Conservation (phyloP, 92 coral and sea anemone species). For the Porites rus region DNA sequence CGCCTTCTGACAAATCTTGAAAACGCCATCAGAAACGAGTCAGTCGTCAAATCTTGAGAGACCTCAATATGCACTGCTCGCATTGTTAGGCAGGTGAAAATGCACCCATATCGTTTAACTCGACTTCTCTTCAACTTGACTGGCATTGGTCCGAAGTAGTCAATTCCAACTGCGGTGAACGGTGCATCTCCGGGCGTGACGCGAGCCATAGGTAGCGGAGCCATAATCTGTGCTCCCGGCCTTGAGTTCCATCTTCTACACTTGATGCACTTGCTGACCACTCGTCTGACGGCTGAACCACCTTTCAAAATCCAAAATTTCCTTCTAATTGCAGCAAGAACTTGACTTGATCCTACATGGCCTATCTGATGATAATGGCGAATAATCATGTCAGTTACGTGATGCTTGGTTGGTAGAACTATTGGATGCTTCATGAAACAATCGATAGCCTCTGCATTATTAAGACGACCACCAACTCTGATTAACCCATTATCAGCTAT, state of each 20-base stretch:
- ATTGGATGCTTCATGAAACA: conserved; percentile 12
- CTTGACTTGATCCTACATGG: conserved; percentile 20
- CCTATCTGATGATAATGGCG: not conserved
- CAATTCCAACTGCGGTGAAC: conserved; percentile 17
- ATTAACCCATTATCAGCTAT: conserved; percentile 2
- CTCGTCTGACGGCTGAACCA: conserved; percentile 1
- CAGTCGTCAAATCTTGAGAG: not conserved
- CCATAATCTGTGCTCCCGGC: no score
- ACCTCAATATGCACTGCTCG: conserved; percentile 18
- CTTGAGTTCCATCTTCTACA: conserved; percentile 14
- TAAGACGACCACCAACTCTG: conserved; percentile 15
- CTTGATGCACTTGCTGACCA: not conserved
- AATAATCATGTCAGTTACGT: not conserved
- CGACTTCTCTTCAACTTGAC: conserved; percentile 17
- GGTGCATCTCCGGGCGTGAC: not conserved
- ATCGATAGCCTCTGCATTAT: not conserved
- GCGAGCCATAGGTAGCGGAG: no score
- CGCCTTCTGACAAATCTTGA: conserved; percentile 31
- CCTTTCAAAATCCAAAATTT: conserved; percentile 17
- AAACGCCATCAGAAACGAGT: conserved; percentile 12
- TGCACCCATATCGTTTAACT: conserved; percentile 25
- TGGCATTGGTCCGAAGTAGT: not conserved
- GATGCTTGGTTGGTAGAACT: conserved; percentile 17
- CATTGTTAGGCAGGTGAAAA: not conserved
- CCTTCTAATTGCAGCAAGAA: conserved; percentile 12